Percentiles rank a stretch among this genome's conserved stretches.
These are phyloP conservation scores for Acanthisitta chloris DNA, from an alignment of 2,113 vertebrate genomes.

Conservation along the genomic window DNA sequence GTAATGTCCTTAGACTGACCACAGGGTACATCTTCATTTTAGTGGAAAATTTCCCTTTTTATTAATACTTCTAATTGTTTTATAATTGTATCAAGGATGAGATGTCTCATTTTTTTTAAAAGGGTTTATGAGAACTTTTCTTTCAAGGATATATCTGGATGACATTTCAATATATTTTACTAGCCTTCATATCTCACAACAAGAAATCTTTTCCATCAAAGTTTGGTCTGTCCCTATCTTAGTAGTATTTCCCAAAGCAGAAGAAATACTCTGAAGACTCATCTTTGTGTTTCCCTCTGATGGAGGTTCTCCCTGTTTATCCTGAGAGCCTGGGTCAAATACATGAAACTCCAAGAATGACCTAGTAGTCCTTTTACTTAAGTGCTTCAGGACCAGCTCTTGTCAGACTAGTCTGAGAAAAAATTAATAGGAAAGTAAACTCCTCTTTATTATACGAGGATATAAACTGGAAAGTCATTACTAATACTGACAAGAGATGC, in stretches of 20 bases:
- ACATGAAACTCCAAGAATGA: neutral
- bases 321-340: neutral
- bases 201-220: neutral
- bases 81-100: neutral
- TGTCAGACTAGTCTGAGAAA: neutral
- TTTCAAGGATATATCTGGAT: neutral
- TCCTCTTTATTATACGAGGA: neutral
- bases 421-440: neutral
- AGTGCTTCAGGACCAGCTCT: neutral
- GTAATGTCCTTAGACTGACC: neutral
- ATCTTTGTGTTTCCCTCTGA: neutral
- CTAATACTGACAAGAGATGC: neutral
- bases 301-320: neutral
- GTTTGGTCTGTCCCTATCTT: neutral
- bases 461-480: neutral
- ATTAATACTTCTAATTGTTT: neutral
- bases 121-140: neutral
- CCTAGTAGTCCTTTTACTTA: fast-evolving
- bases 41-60: neutral
- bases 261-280: neutral
- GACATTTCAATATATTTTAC: neutral
- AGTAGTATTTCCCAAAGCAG: neutral
- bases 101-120: neutral
- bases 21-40: neutral
- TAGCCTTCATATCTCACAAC: neutral